Conservation (phyloP, 2,113 vertebrate species). For the Proterorhinus semilunaris region DNA sequence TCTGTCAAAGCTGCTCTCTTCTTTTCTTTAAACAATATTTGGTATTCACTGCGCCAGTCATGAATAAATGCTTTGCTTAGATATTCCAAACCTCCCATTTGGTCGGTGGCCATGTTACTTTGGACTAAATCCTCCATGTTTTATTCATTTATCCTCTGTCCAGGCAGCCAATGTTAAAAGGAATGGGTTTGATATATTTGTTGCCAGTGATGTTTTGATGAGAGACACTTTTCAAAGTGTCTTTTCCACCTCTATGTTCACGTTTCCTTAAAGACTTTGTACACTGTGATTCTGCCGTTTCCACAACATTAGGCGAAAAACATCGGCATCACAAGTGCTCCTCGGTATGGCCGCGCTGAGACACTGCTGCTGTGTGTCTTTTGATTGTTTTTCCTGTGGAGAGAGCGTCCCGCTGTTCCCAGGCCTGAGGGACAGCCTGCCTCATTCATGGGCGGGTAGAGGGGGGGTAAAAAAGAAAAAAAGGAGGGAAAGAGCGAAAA, state of each 20-base stretch:
- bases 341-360: slow-evolving; percentile 36
- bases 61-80: slow-evolving; percentile 72
- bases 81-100: slow-evolving; percentile 63
- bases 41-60: slow-evolving; percentile 44
- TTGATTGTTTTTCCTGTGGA: slow-evolving; percentile 62
- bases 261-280: slow-evolving; percentile 55
- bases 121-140: slow-evolving; percentile 51
- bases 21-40: slow-evolving; percentile 63
- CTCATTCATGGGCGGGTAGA: slow-evolving; percentile 20
- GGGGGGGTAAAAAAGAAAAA: not conserved
- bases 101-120: slow-evolving; percentile 58
- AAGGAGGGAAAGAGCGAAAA: slow-evolving; percentile 50
- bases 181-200: slow-evolving; percentile 53
- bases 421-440: slow-evolving; percentile 53
- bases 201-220: slow-evolving; percentile 65
- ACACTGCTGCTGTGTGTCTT: slow-evolving; percentile 43
- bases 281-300: slow-evolving; percentile 61
- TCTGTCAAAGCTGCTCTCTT: slow-evolving; percentile 51
- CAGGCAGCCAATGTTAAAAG: slow-evolving; percentile 55
- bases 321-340: slow-evolving; percentile 52
- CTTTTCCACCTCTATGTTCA: slow-evolving; percentile 52
- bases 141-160: slow-evolving; percentile 62
- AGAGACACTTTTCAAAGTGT: slow-evolving; percentile 54
- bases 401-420: slow-evolving; percentile 65
- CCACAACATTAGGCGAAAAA: slow-evolving; percentile 61